Percentiles rank a stretch among this genome's conserved stretches.
These are phyloP conservation scores for Eonycteris spelaea DNA, from an alignment of 2,113 vertebrate species.

Conservation along the genomic window DNA sequence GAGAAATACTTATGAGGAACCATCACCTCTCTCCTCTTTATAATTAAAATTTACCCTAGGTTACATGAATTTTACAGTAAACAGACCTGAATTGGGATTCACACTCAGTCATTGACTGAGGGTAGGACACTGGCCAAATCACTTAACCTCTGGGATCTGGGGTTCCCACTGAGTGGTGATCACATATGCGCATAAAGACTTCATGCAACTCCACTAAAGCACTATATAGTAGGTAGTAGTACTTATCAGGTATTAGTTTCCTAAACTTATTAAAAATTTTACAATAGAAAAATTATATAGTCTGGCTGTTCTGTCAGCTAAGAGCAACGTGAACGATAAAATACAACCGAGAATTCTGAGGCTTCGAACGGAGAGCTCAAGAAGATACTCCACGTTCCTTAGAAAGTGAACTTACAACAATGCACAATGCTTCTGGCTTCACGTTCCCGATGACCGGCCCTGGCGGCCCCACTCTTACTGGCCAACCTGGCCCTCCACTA, in stretches of 20 bases:
- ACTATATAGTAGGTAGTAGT: not conserved
- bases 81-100: not conserved
- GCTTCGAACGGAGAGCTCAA: not conserved
- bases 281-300: not conserved
- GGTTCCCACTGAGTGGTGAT: not conserved
- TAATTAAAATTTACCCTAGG: not conserved
- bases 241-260: not conserved
- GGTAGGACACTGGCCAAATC: not conserved
- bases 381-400: not conserved
- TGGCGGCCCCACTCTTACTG: too few species aligned
- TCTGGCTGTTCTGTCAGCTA: not conserved
- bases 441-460: too few species aligned
- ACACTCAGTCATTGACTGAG: not conserved
- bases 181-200: not conserved
- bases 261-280: conserved; percentile 33
- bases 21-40: not conserved
- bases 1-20: not conserved
- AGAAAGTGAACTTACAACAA: not conserved
- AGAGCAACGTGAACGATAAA: not conserved
- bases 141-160: not conserved
- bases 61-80: not conserved
- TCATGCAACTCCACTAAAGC: not conserved
- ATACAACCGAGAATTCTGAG: not conserved
- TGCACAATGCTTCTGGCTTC: not conserved
- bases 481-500: too few species aligned